These are phyloP conservation scores for Cottoperca gobio DNA, from an alignment of 2,797 vertebrate genomes.

Conservation along the genomic window DNA sequence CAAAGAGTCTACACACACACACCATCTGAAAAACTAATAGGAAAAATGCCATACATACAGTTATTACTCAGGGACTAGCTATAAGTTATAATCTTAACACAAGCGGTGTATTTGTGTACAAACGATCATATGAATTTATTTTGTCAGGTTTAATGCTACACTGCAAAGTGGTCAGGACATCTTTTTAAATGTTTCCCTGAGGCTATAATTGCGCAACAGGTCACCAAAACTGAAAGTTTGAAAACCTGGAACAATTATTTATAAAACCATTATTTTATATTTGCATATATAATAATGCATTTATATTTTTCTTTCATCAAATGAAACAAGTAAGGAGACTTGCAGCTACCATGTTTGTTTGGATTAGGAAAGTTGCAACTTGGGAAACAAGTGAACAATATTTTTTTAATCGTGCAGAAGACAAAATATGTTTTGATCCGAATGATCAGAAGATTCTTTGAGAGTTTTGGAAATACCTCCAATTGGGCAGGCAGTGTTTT, in stretches of 20 bases:
- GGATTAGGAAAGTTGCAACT: background rate
- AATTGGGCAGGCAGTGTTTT: background rate
- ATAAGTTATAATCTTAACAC: background rate
- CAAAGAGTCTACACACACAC: background rate
- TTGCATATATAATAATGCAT: background rate
- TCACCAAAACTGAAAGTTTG: background rate
- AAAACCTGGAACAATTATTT: background rate
- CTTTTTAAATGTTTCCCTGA: background rate
- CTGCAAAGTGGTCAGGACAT: background rate
- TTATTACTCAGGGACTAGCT: background rate
- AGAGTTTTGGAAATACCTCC: slow-evolving; percentile 3
- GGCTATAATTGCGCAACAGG: background rate
- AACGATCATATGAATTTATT: background rate
- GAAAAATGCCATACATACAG: background rate
- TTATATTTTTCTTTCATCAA: background rate
- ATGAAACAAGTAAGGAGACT: background rate
- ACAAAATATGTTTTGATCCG: background rate
- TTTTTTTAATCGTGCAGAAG: background rate
- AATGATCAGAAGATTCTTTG: background rate
- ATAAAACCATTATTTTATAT: background rate
- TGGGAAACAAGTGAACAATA: background rate
- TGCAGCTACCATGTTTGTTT: background rate
- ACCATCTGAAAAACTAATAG: background rate
- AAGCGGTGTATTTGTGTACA: too few species aligned
- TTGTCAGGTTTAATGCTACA: background rate